Base-by-base conservation (phyloP, 2,797 vertebrate species). In the Labroides dimidiatus region DNA sequence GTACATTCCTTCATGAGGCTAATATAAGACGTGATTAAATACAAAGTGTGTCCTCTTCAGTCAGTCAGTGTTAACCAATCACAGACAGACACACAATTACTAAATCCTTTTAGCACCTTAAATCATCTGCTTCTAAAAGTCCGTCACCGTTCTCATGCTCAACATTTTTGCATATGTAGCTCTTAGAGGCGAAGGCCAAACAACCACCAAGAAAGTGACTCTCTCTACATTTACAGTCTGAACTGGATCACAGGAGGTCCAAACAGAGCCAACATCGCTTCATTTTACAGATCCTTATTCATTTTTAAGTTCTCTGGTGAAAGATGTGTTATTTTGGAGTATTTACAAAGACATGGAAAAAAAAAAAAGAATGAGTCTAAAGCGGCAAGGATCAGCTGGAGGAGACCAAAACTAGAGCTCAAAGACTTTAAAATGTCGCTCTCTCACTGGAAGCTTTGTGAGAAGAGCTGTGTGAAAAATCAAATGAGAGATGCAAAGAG, bases 71-170 rank as follows among this genome's bases (percentile, higher is more conserved):
- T 50, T 67, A 80, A 66, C 17, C 64, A 82, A 80, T 33, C 44
- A n/a, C n/a, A 60, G 54, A 42, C 33, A 30, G 43, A 53, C 8
- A 64, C 58, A 66, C 36, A 47, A 15, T 65, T 73, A 68, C 52
- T 68, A 59, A 48, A 62, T 52, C 27, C 12, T 57, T 63, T 54
- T n/a, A 86, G 80, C 71, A 87, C 79, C 80, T 70, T 72, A 17
- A 67, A 67, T 71, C 53, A 69, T 10, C 48, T 11, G 42, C 23
- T 27, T 24, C 30, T 30, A 19, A 43, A 30, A 64, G 59, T 69
- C 42, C 65, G 45, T 66, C 73, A 78, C 39, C 59, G 9, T 65
- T 14, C 44, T 16, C 0, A 60, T 21, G 43, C 41, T n/a, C 6
- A 19, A 66, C 42, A 45, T 16, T 30, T 13, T 44, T 57, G 20